A percentile compares a stretch with the other conserved stretches of the same genome.
These are phyloP conservation scores for Myopa tessellatipennis DNA, from an alignment of 2,888 invertebrate species.

Conservation along the genomic window DNA sequence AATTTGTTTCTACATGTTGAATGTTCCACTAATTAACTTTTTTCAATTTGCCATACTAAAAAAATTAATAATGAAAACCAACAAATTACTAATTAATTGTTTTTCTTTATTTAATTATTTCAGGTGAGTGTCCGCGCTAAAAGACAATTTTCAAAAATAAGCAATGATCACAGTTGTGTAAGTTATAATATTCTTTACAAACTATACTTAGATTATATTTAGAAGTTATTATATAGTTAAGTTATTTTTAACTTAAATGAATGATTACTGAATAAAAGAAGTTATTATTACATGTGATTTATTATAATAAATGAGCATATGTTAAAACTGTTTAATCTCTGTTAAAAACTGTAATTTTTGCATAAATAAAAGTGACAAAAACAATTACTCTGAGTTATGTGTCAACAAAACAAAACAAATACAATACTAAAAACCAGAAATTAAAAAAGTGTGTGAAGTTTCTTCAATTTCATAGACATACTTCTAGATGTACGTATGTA, in stretches of 20 bases:
- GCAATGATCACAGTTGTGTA: slow-evolving; percentile 28
- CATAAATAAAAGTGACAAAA: no score
- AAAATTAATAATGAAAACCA: no score
- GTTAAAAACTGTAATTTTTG: no score
- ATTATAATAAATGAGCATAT: no score
- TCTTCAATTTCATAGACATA: neutral
- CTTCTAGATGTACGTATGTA: no score
- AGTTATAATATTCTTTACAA: slow-evolving; percentile 3
- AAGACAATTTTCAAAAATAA: slow-evolving; percentile 19
- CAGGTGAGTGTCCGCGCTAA: slow-evolving; percentile 31
- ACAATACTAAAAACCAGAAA: neutral
- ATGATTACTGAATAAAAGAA: neutral
- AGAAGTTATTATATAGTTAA: neutral
- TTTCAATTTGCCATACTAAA: no score
- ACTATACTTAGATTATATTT: neutral
- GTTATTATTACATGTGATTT: no score
- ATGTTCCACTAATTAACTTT: no score
- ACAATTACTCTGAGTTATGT: no score
- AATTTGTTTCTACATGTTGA: no score
- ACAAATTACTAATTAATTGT: neutral
- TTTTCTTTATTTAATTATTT: slow-evolving; percentile 25
- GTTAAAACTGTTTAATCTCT: no score
- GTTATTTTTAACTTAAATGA: neutral
- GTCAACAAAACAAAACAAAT: no score
- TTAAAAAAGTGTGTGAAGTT: neutral